Evolutionary conservation across 2,888 invertebrate genomes (phyloP).

Genomic region (Sisyra terminalis): DNA sequence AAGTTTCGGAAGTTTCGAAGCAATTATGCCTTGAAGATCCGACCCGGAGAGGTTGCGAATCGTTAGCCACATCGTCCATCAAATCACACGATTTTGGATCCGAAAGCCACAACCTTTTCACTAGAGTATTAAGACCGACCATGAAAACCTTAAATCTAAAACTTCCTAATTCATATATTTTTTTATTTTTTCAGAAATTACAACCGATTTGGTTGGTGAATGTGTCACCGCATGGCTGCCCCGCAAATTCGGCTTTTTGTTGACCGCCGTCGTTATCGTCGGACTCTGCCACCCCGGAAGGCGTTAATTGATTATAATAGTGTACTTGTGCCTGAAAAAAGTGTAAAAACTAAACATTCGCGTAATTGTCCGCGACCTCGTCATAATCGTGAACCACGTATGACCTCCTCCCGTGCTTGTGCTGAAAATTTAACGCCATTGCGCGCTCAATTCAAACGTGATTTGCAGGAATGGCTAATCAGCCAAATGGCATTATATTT

Average conservation of each 20-base stretch:
- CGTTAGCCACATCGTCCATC: too few species aligned
- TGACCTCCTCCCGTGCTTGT: constrained; percentile 17
- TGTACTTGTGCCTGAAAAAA: background rate
- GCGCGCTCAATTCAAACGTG: constrained; percentile 28
- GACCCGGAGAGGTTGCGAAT: too few species aligned
- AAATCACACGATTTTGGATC: too few species aligned
- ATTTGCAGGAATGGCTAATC: constrained; percentile 29
- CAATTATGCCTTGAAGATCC: too few species aligned
- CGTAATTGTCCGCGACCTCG: constrained; percentile 4
- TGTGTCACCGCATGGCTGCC: constrained; percentile 25
- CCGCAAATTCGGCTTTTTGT: constrained; percentile 12
- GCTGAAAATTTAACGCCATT: constrained; percentile 20
- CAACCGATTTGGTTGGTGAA: constrained; percentile 19
- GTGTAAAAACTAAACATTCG: too few species aligned
- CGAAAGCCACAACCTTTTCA: too few species aligned
- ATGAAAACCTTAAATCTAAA: too few species aligned
- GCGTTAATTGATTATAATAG: background rate
- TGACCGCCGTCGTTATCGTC: constrained; percentile 8
- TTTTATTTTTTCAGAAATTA: constrained; percentile 19
- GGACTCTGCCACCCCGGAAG: constrained; percentile 14
- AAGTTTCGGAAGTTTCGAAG: too few species aligned
- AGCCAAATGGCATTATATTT: constrained; percentile 10
- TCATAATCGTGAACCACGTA: constrained; percentile 15
- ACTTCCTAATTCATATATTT: too few species aligned
- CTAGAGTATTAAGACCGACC: too few species aligned